These are phyloP conservation scores for Aplidium turbinatum DNA, from an alignment of 23 tunicate genomes.

Conservation along the genomic window DNA sequence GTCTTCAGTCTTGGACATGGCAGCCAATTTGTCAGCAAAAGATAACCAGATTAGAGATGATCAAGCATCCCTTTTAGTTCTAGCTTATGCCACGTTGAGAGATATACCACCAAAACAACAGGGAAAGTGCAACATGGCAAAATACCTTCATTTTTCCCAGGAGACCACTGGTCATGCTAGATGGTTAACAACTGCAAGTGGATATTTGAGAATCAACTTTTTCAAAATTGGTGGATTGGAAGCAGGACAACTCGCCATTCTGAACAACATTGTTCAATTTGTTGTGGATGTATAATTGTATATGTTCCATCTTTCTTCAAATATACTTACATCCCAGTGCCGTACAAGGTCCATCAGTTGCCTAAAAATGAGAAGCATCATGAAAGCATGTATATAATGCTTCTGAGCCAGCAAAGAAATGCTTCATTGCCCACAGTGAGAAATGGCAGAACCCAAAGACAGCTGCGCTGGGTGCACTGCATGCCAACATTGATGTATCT, in stretches of 20 bases:
- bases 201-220: conserved; percentile 6
- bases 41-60: conserved; percentile 12
- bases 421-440: neutral
- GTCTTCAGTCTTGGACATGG: conserved; percentile 19
- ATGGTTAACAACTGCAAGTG: conserved; percentile 11
- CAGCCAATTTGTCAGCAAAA: conserved; percentile 2
- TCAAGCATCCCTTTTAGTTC: conserved; percentile 4
- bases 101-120: neutral
- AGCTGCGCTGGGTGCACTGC: conserved; percentile 7
- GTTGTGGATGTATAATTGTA: conserved; percentile 1
- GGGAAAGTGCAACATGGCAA: conserved; percentile 5
- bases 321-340: too few relatives aligned
- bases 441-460: neutral
- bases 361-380: conserved; percentile 13
- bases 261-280: conserved; percentile 15
- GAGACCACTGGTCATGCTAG: conserved; percentile 12
- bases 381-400: conserved; percentile 11
- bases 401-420: conserved; percentile 8
- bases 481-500: conserved; percentile 7
- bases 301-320: conserved; percentile 4
- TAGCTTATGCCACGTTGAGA: conserved; percentile 7
- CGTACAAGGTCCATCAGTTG: conserved; percentile 7
- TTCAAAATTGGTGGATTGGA: neutral
- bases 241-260: neutral
- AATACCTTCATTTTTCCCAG: neutral